phyloP scores from a whole-genome alignment of 2,888 invertebrate genomes.

The Athetis lepigone region DNA sequence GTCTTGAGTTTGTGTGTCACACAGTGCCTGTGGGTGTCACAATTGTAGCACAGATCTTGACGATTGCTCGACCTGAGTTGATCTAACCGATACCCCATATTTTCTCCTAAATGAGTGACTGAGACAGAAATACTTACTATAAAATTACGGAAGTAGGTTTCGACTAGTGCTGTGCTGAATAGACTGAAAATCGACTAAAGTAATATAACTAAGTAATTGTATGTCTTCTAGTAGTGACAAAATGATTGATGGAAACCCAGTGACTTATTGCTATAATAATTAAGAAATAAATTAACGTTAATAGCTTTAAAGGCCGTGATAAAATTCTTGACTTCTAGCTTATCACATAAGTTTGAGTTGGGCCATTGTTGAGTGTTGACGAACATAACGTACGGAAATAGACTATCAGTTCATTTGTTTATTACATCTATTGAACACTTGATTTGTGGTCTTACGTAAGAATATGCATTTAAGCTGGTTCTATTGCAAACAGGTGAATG shows the following conservation, averaged over 20 bases:
- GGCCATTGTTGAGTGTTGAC: slow-evolving; percentile 50
- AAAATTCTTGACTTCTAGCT: slow-evolving; percentile 56
- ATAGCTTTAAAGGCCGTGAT: slow-evolving; percentile 49
- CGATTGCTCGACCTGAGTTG: slow-evolving; percentile 77
- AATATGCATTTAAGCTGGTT: slow-evolving; percentile 9
- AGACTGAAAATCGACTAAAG: slow-evolving; percentile 12
- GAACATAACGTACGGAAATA: slow-evolving; percentile 59
- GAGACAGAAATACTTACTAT: slow-evolving; percentile 44
- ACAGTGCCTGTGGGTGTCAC: slow-evolving; percentile 80
- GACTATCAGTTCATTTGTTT: slow-evolving; percentile 46
- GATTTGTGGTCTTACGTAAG: slow-evolving; percentile 48
- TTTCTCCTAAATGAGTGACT: slow-evolving; percentile 42
- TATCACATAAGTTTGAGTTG: slow-evolving; percentile 50
- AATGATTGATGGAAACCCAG: slow-evolving; percentile 35
- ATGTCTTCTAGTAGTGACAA: slow-evolving; percentile 4
- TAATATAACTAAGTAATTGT: background rate
- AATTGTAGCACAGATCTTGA: slow-evolving; percentile 79
- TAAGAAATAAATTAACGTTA: slow-evolving; percentile 49
- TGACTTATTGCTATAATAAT: slow-evolving; percentile 36
- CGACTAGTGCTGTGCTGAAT: slow-evolving; percentile 33
- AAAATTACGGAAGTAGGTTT: slow-evolving; percentile 51
- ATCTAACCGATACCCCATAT: slow-evolving; percentile 58
- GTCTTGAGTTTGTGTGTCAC: slow-evolving; percentile 37
- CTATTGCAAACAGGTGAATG: background rate
- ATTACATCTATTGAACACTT: slow-evolving; percentile 48